Conservation (phyloP, 2,113 vertebrate species). For the Caloenas nicobarica region DNA sequence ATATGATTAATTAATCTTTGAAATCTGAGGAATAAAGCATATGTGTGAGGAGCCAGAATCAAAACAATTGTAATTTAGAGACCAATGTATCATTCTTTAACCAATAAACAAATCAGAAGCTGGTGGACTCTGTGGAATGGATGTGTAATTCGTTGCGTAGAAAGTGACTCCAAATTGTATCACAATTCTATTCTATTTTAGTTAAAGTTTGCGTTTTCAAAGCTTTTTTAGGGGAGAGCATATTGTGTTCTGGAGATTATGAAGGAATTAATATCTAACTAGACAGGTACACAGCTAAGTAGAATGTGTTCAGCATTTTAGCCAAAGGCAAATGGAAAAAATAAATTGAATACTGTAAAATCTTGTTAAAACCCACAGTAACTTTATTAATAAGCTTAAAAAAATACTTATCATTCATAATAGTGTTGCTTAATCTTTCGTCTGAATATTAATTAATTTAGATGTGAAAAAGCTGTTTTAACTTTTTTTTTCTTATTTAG, state of each 20-base stretch:
- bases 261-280: neutral
- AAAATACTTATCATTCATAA: neutral
- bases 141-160: neutral
- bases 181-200: neutral
- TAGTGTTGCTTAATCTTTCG: neutral
- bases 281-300: neutral
- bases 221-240: neutral
- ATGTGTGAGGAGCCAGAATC: neutral
- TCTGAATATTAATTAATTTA: neutral
- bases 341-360: neutral
- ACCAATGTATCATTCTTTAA: neutral
- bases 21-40: neutral
- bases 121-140: neutral
- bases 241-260: neutral
- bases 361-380: neutral
- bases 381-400: neutral
- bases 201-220: neutral
- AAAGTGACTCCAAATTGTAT: neutral
- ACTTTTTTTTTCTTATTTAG: conserved; percentile 67
- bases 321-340: neutral
- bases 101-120: neutral
- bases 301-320: neutral
- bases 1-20: neutral
- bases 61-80: neutral
- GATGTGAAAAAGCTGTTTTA: neutral